phyloP scores from a whole-genome alignment of 2,113 vertebrate genomes.

The Platysternon megacephalum region DNA sequence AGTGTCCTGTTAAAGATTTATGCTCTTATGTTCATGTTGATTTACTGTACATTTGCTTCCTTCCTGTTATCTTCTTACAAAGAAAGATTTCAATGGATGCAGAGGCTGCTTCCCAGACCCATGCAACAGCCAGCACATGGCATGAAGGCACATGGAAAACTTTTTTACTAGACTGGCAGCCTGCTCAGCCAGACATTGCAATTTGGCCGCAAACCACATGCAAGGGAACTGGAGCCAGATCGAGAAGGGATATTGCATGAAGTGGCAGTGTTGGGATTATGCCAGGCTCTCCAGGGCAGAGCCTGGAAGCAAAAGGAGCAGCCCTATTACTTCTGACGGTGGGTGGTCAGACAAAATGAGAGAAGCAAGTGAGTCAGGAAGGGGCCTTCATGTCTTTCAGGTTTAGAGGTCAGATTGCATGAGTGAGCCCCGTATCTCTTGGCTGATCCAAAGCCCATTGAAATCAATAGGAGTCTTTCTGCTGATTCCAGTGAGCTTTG shows the following conservation, averaged over 20 bases:
- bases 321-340: neutral
- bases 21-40: rapidly evolving
- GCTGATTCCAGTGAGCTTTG: rapidly evolving
- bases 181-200: neutral
- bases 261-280: neutral
- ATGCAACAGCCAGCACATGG: neutral
- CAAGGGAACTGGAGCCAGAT: conserved; percentile 39
- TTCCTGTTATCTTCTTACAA: neutral
- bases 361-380: neutral
- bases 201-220: conserved; percentile 27
- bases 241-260: conserved; percentile 27
- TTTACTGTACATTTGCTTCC: neutral
- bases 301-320: neutral
- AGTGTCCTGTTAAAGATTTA: rapidly evolving
- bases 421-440: rapidly evolving
- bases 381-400: neutral
- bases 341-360: conserved; percentile 36
- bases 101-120: neutral
- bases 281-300: conserved; percentile 44
- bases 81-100: neutral
- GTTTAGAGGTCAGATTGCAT: neutral
- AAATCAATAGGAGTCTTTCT: neutral
- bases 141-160: neutral
- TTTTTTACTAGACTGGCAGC: neutral
- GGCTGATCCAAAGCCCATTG: rapidly evolving